Conservation (phyloP, 2,797 vertebrate genomes). For the Heliangelus exortis region DNA sequence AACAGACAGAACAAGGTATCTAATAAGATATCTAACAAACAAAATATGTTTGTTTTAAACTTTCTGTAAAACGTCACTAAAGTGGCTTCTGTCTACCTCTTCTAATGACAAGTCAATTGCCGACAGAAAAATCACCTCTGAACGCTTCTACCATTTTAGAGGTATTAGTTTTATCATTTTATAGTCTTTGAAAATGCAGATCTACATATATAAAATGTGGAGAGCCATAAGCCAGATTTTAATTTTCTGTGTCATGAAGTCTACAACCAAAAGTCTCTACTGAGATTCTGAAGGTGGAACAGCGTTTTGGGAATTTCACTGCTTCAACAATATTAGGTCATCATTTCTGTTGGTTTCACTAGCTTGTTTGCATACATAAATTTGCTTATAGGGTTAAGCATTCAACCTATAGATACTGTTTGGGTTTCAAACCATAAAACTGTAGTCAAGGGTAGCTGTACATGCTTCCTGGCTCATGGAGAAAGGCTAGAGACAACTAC, state of each 20-base stretch:
- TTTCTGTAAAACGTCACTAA: background rate
- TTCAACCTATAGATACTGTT: background rate
- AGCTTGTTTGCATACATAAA: background rate
- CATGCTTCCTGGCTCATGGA: background rate
- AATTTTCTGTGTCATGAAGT: background rate
- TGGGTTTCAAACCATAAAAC: background rate
- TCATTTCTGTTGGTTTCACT: background rate
- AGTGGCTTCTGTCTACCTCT: background rate
- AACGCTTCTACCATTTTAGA: background rate
- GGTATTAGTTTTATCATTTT: slow-evolving; percentile 4
- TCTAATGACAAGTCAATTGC: background rate
- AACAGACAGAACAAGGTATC: background rate
- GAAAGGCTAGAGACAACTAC: background rate
- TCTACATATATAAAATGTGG: background rate
- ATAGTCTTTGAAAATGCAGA: slow-evolving; percentile 3
- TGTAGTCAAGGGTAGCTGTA: background rate
- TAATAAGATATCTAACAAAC: background rate
- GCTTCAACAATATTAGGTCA: background rate
- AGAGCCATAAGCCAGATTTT: background rate
- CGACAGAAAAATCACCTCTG: slow-evolving; percentile 10
- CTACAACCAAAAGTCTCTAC: background rate
- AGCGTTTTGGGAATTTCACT: background rate
- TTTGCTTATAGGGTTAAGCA: background rate
- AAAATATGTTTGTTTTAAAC: background rate
- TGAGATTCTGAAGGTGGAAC: background rate